Conservation (phyloP, 2,888 invertebrate species). For the Macrophya annulata region DNA sequence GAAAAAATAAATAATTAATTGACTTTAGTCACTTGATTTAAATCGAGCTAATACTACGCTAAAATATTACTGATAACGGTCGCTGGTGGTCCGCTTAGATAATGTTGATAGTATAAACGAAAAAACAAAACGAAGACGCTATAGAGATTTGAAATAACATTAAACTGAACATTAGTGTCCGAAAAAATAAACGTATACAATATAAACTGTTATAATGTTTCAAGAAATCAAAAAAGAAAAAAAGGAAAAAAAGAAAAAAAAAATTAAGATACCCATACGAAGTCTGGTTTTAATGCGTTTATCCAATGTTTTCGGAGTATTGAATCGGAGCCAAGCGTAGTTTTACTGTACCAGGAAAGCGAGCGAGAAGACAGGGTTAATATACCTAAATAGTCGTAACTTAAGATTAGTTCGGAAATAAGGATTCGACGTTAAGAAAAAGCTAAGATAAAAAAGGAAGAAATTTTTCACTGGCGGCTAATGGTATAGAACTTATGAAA, state of each 20-base stretch:
- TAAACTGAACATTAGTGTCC: background rate
- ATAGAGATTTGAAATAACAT: background rate
- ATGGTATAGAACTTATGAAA: background rate
- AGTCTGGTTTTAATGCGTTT: background rate
- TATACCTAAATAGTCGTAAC: background rate
- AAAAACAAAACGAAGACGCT: background rate
- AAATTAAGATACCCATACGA: background rate
- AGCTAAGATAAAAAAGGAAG: background rate
- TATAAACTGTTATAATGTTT: too few relatives aligned
- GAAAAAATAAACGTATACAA: too few relatives aligned
- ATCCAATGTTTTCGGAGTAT: background rate
- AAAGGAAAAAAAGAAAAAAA: background rate
- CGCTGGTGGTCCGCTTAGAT: background rate
- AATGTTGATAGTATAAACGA: background rate
- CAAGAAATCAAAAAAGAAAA: background rate
- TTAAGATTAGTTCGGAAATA: background rate
- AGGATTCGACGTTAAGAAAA: background rate
- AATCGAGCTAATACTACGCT: background rate
- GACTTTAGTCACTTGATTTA: background rate
- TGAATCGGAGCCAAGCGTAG: background rate
- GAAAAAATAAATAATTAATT: background rate
- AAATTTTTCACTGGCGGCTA: background rate
- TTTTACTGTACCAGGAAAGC: background rate
- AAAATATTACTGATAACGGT: background rate
- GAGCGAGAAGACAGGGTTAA: background rate